Evolutionary conservation across 2,797 vertebrate species (phyloP).

Genomic region (Kryptopterus vitreolus): DNA sequence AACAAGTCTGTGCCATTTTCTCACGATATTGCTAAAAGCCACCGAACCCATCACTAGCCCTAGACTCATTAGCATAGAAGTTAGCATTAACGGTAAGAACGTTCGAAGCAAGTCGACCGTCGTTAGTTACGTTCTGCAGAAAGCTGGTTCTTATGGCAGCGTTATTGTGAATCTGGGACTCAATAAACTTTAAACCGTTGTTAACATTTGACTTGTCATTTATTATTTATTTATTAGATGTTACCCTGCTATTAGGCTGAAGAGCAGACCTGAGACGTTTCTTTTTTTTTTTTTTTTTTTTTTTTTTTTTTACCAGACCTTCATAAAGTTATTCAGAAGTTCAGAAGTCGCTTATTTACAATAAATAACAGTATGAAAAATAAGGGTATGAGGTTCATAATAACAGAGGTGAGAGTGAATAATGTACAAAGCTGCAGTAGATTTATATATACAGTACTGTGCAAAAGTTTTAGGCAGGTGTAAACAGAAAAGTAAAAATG

Average conservation of each 20-base stretch:
- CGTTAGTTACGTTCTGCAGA: neutral
- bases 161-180: conserved; percentile 1
- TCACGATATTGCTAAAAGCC: neutral
- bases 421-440: too few species aligned
- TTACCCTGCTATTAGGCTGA: neutral
- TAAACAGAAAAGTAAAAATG: too few species aligned
- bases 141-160: neutral
- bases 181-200: conserved; percentile 11
- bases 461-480: too few species aligned
- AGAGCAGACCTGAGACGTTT: neutral
- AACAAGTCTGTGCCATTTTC: neutral
- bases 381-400: too few species aligned
- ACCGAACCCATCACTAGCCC: neutral
- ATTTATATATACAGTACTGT: too few species aligned
- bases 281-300: too few species aligned
- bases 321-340: too few species aligned
- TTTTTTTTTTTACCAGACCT: too few species aligned
- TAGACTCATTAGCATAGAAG: neutral
- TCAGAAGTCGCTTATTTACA: too few species aligned
- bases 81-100: neutral
- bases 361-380: too few species aligned
- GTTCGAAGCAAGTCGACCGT: neutral
- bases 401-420: too few species aligned
- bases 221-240: neutral
- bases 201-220: neutral